These are phyloP conservation scores for Sturnus vulgaris DNA, from an alignment of 2,113 vertebrate genomes.

Conservation along the genomic window DNA sequence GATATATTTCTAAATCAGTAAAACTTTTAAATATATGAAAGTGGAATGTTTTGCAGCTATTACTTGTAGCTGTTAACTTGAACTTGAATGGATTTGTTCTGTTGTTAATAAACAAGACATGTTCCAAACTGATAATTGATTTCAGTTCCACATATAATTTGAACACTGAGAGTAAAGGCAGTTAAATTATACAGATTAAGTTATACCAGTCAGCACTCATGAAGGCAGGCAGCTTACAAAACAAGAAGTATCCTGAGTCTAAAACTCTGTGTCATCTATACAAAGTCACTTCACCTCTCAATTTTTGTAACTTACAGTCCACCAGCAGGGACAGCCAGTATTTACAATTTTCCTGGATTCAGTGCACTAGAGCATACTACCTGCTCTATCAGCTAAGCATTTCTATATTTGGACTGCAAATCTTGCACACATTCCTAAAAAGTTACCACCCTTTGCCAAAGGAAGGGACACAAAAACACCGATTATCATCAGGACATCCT, in stretches of 20 bases:
- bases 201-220: not conserved
- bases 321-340: not conserved
- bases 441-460: not conserved
- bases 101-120: not conserved
- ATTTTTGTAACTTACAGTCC: not conserved
- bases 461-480: not conserved
- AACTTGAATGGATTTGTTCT: not conserved
- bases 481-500: not conserved
- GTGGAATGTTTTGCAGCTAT: not conserved
- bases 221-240: not conserved
- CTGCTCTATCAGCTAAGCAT: not conserved
- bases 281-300: not conserved
- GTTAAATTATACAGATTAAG: not conserved
- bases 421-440: not conserved
- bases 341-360: not conserved
- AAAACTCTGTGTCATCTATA: not conserved
- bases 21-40: not conserved
- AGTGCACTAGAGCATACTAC: not conserved
- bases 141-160: not conserved
- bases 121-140: rapidly evolving
- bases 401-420: not conserved
- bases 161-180: not conserved
- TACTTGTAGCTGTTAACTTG: not conserved
- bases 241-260: not conserved
- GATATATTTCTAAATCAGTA: not conserved